Conservation (phyloP, 1,140 invertebrate species). For the Anastrepha obliqua region DNA sequence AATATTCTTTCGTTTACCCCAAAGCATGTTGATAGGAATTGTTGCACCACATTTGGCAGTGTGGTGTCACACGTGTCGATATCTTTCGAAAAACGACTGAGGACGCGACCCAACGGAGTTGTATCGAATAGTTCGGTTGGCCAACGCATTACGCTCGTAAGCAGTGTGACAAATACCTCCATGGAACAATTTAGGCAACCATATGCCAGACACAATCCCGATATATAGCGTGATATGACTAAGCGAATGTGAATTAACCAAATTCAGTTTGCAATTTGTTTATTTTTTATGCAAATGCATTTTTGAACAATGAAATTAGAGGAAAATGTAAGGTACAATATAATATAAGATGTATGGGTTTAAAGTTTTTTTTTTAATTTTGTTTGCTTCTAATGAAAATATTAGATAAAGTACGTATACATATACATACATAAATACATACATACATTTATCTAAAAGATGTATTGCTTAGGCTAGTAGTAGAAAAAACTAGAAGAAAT, state of each 20-base stretch:
- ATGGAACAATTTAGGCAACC: slow-evolving; percentile 72
- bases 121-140: slow-evolving; percentile 87
- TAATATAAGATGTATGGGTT: background rate
- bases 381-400: slow-evolving; percentile 1
- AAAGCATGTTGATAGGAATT: slow-evolving; percentile 66
- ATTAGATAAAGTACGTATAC: background rate
- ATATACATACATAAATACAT: background rate
- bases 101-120: slow-evolving; percentile 84
- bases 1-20: slow-evolving; percentile 64
- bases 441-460: background rate
- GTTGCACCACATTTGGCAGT: slow-evolving; percentile 67
- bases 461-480: too few species aligned
- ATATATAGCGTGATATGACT: slow-evolving; percentile 73
- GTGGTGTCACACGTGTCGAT: slow-evolving; percentile 81
- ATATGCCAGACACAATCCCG: slow-evolving; percentile 72
- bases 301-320: slow-evolving; percentile 12
- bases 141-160: slow-evolving; percentile 80
- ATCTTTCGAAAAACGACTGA: slow-evolving; percentile 87
- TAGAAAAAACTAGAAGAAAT: background rate
- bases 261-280: slow-evolving; percentile 35
- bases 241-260: slow-evolving; percentile 52
- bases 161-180: slow-evolving; percentile 78
- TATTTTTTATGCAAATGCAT: slow-evolving; percentile 25
- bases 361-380: background rate
- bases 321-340: background rate